A percentile compares a stretch with the other conserved stretches of the same genome.
Conservation (phyloP, 2,113 vertebrate genomes). For the pig (Sus scrofa) region DNA sequence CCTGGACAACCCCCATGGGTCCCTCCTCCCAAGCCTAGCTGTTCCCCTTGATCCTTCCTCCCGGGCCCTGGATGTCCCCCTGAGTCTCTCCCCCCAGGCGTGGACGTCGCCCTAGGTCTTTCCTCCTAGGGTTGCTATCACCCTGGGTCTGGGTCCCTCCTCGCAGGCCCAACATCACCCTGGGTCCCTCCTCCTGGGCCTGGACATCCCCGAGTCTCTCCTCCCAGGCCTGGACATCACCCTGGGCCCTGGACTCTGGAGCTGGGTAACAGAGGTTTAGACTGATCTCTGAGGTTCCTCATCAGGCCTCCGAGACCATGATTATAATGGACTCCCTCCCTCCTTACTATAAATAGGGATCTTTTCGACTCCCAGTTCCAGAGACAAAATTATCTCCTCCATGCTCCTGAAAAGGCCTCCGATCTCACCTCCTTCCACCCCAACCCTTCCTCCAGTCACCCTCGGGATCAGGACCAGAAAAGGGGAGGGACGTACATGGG, state of each 20-base stretch:
- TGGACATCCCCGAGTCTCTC: background rate
- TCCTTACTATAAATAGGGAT: background rate
- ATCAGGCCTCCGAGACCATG: background rate
- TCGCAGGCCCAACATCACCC: background rate
- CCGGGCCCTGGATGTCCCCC: too few species aligned
- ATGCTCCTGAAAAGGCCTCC: background rate
- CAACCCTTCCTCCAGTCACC: background rate
- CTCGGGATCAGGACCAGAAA: background rate
- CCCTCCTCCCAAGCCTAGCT: too few species aligned
- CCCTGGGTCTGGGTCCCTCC: too few species aligned
- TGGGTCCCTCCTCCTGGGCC: background rate
- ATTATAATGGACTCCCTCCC: background rate
- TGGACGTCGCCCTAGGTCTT: too few species aligned
- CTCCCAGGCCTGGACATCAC: background rate
- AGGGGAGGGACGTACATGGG: too few species aligned
- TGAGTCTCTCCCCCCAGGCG: too few species aligned
- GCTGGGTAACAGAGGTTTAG: background rate
- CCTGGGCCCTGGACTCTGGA: background rate
- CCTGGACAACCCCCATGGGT: too few species aligned
- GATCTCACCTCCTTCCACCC: background rate
- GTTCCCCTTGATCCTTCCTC: too few species aligned
- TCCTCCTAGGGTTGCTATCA: too few species aligned
- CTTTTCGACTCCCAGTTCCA: background rate
- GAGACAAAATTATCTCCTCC: background rate
- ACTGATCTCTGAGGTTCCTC: background rate